Percentiles rank a stretch among this genome's conserved stretches.
phyloP scores from a whole-genome alignment of 2,888 invertebrate species.

The Holacanthella duospinosa region DNA sequence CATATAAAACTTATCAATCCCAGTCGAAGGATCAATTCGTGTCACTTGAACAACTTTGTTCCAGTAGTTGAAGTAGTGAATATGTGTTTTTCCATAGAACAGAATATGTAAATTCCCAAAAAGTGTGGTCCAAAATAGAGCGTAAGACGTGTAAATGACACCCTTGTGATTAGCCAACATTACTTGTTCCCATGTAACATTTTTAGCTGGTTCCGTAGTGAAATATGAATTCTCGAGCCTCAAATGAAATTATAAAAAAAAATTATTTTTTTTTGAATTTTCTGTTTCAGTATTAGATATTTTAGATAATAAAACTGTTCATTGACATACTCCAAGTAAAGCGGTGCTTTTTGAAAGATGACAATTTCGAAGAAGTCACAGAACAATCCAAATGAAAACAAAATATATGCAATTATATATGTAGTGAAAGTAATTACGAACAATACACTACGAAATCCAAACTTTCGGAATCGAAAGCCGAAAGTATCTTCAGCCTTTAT shows the following conservation, averaged over 20 bases:
- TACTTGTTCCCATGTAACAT: constrained; percentile 10
- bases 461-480: constrained; percentile 2
- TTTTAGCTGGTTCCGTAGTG: background rate
- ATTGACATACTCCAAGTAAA: background rate
- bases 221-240: background rate
- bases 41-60: constrained; percentile 15
- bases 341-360: background rate
- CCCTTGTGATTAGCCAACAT: constrained; percentile 6
- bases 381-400: background rate
- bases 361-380: background rate
- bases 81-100: constrained; percentile 5
- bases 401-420: background rate
- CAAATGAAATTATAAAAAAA: too few relatives aligned
- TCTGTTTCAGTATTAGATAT: too few relatives aligned
- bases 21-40: background rate
- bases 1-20: background rate
- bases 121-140: constrained; percentile 7
- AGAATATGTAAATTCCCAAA: constrained; percentile 9
- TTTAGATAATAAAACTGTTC: too few relatives aligned
- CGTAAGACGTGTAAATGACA: constrained; percentile 1
- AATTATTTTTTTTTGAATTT: too few relatives aligned
- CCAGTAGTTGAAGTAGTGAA: constrained; percentile 21
- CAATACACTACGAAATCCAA: background rate
- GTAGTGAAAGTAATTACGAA: background rate
- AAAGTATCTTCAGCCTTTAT: background rate